Conservation (phyloP, 1,140 invertebrate species). For the Tachypleus tridentatus region DNA sequence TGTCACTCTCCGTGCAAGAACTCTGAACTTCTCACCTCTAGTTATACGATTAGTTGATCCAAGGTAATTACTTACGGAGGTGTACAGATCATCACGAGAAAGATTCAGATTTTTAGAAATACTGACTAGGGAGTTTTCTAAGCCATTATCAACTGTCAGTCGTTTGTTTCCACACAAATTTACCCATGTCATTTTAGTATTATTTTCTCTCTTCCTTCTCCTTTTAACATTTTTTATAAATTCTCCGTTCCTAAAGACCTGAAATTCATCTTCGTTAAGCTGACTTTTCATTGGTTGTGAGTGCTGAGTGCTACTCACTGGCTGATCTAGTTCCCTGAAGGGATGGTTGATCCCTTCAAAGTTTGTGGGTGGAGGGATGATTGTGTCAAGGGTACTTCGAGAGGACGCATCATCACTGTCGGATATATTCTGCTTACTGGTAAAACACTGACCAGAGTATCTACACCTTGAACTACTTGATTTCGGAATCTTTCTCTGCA, state of each 20-base stretch:
- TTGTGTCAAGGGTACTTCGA: conserved; percentile 62
- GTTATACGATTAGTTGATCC: conserved; percentile 65
- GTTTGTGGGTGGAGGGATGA: conserved; percentile 72
- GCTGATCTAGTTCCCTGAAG: conserved; percentile 45
- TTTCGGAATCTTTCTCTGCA: too few species aligned
- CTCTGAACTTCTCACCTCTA: conserved; percentile 62
- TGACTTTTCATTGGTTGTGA: conserved; percentile 58
- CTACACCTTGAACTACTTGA: too few species aligned
- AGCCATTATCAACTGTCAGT: background rate
- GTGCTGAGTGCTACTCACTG: conserved; percentile 30
- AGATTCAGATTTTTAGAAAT: conserved; percentile 26
- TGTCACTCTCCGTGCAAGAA: conserved; percentile 56
- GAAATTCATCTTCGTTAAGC: conserved; percentile 72
- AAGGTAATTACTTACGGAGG: conserved; percentile 67
- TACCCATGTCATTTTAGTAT: background rate
- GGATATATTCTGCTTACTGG: conserved; percentile 16
- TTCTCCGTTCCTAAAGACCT: conserved; percentile 69
- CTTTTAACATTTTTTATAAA: conserved; percentile 41
- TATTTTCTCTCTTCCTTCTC: background rate
- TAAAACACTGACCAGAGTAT: too few species aligned
- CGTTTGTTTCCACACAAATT: background rate
- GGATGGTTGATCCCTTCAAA: conserved; percentile 82
- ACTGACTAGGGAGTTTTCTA: background rate
- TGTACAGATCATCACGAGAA: conserved; percentile 58
- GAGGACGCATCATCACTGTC: conserved; percentile 61